phyloP scores from a whole-genome alignment of 2,888 invertebrate genomes.

The Tetragonula carbonaria region DNA sequence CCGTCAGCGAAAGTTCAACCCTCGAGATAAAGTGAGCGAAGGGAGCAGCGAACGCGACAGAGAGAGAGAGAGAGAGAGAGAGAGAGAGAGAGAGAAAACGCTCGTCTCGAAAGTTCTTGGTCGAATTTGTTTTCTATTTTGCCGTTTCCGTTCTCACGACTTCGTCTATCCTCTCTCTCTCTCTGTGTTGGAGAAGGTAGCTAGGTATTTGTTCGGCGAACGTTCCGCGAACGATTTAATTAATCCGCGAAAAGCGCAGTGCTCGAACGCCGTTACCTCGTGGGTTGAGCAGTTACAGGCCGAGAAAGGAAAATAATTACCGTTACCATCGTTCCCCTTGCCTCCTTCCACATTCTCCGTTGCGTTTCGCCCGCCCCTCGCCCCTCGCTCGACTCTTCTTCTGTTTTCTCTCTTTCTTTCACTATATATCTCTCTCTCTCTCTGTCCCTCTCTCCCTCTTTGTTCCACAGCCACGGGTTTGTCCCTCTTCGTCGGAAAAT shows the following conservation, averaged over 20 bases:
- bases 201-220: conserved; percentile 74
- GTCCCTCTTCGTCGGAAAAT: conserved; percentile 52
- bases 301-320: conserved; percentile 76
- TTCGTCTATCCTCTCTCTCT: not conserved
- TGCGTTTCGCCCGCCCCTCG: not conserved
- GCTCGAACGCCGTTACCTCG: conserved; percentile 67
- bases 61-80: conserved; percentile 22
- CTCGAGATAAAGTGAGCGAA: too few species aligned
- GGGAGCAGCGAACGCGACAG: too few species aligned
- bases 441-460: not conserved
- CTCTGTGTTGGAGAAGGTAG: too few species aligned
- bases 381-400: conserved; percentile 12
- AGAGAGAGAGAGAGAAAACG: conserved; percentile 18
- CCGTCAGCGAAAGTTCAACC: conserved; percentile 13
- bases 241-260: conserved; percentile 77
- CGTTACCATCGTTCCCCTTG: conserved; percentile 64
- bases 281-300: conserved; percentile 64
- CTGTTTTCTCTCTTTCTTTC: not conserved
- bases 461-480: conserved; percentile 8
- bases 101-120: conserved; percentile 38
- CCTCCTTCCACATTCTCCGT: conserved; percentile 59
- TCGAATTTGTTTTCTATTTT: conserved; percentile 47
- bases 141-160: conserved; percentile 26
- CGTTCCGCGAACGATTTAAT: conserved; percentile 76
- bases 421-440: not conserved